Base-by-base conservation (phyloP, 2,888 invertebrate genomes). In the Drosophila seclusa region DNA sequence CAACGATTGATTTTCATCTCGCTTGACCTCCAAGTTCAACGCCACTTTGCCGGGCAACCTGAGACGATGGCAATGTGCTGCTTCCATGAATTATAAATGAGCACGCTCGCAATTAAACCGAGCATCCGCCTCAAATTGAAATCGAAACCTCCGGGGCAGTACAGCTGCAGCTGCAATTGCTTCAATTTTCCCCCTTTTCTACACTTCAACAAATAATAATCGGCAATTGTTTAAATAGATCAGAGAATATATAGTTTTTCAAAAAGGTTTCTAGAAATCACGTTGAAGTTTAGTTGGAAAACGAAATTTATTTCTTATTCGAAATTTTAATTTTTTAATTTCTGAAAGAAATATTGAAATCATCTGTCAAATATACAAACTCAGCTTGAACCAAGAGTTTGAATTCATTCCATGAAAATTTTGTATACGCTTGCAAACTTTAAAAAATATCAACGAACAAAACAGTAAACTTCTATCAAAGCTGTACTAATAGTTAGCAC, bases 121-220 rank as follows among this genome's bases (percentile, higher is more conserved):
- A 76, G 75, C 88, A 88, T 90, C 90, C 91, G 90, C 77, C 78
- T 78, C 57, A 73, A 74, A 91, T 87, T 91, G 91, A 90, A 90
- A 91, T 89, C 87, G 90, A 90, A 91, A 90, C 90, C 90, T 66
- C 48, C 34, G 42, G 36, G 34, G 21, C 53, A 24, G 34, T 27
- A 18, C 61, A 40, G 29, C 58, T 27, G 64, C 52, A 34, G 45
- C 24, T 24, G 21, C 45, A 24, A 8, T 45, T 58, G 40, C 45
- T 36, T 24, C 58, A 32, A 52, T 18, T 64, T 52, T 36, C 49
- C 40, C 38, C 40, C 40, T 21, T 42, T 38, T 36, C n/a, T 53
- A 38, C 55, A 55, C 55, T 55, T 38, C 3, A 11, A 55, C 2
- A 38, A 38, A 54, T 4, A 36, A 7, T 27, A 10, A 24, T 10